Evolutionary conservation across 2,888 invertebrate genomes (phyloP).

Genomic region (Diarsia rubi): DNA sequence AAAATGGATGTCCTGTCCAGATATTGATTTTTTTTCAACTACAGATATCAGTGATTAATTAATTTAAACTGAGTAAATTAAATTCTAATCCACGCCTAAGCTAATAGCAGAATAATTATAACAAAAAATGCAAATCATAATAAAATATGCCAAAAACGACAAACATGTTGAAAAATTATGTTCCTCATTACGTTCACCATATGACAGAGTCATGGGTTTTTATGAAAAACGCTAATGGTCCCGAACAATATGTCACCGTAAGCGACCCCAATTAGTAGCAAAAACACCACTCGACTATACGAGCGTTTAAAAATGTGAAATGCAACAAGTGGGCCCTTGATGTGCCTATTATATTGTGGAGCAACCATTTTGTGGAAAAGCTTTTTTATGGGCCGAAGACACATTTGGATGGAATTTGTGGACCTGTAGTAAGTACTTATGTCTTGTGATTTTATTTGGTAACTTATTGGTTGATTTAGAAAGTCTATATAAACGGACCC

Average conservation of each 20-base stretch:
- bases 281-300: slow-evolving; percentile 66
- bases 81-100: not conserved
- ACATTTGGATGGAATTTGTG: slow-evolving; percentile 17
- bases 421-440: not conserved
- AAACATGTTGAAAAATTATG: slow-evolving; percentile 36
- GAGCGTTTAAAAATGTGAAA: slow-evolving; percentile 64
- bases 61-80: not conserved
- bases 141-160: slow-evolving; percentile 18
- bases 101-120: slow-evolving; percentile 1
- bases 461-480: not conserved
- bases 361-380: slow-evolving; percentile 42
- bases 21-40: not conserved
- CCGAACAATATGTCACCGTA: slow-evolving; percentile 60
- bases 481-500: too few species aligned
- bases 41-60: not conserved
- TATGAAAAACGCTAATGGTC: slow-evolving; percentile 64
- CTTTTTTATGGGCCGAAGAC: not conserved
- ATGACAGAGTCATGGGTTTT: slow-evolving; percentile 64
- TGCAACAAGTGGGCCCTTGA: slow-evolving; percentile 68
- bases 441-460: not conserved
- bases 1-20: too few species aligned
- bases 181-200: slow-evolving; percentile 55
- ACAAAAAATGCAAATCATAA: slow-evolving; percentile 5
- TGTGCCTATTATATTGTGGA: slow-evolving; percentile 44
- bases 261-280: slow-evolving; percentile 64